Percentiles rank a stretch among this genome's conserved stretches.
Conservation (phyloP, 2,888 invertebrate genomes). For the Synanthedon vespiformis region DNA sequence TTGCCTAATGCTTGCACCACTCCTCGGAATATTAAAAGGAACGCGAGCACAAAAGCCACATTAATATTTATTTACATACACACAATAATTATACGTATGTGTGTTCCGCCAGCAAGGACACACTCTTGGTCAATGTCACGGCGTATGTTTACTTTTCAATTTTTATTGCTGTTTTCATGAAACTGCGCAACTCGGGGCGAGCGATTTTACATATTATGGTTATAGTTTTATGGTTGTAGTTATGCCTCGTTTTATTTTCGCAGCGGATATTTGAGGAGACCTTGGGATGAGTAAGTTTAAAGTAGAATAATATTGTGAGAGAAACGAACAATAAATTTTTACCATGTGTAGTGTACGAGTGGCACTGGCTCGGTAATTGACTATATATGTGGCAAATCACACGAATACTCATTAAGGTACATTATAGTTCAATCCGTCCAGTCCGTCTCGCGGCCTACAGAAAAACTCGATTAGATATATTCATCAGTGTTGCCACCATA, state of each 20-base stretch:
- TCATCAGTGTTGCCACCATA: no score
- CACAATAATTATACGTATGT: background rate
- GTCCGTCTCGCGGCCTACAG: no score
- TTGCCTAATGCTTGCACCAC: constrained; percentile 2
- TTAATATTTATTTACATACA: constrained; percentile 2
- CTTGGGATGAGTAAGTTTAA: no score
- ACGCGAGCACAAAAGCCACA: background rate
- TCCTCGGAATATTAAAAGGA: constrained; percentile 2
- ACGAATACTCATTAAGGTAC: no score
- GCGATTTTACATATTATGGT: background rate
- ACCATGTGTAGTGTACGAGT: no score
- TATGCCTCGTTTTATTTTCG: background rate
- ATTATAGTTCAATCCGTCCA: no score
- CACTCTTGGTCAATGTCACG: constrained; percentile 39
- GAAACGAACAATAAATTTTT: no score
- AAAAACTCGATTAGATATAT: no score
- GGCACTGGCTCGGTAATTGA: no score
- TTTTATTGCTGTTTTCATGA: constrained; percentile 14
- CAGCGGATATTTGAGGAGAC: no score
- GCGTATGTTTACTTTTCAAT: constrained; percentile 24
- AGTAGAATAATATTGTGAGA: no score
- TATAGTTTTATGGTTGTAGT: background rate
- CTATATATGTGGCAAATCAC: no score
- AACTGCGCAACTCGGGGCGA: constrained; percentile 12
- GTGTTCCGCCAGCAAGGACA: constrained; percentile 31